These are phyloP conservation scores for Macropus fuliginosus DNA, from an alignment of 2,797 vertebrate genomes.

Conservation along the genomic window DNA sequence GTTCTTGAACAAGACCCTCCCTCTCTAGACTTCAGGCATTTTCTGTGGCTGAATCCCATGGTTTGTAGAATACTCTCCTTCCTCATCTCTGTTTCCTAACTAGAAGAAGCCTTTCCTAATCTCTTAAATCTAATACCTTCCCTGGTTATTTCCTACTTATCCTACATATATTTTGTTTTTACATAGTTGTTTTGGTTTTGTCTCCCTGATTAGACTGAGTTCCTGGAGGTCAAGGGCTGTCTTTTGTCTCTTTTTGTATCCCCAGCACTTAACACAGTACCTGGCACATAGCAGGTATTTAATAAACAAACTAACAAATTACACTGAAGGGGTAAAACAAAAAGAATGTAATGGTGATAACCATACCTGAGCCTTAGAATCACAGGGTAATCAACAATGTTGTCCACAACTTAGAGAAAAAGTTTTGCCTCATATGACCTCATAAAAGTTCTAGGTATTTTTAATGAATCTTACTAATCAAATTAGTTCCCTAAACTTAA, in stretches of 20 bases:
- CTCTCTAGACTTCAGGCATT: not conserved
- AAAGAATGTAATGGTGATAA: constrained; percentile 38
- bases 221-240: not conserved
- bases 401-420: constrained; percentile 42
- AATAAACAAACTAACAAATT: not conserved
- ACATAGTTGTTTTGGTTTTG: not conserved
- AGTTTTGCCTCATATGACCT: constrained; percentile 21
- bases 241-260: not conserved
- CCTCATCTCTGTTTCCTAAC: not conserved
- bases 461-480: constrained; percentile 41
- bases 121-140: not conserved
- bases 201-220: not conserved
- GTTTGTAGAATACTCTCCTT: not conserved
- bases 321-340: not conserved
- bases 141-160: not conserved
- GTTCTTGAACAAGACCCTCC: not conserved
- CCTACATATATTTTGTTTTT: not conserved
- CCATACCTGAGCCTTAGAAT: constrained; percentile 12
- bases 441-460: not conserved
- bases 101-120: not conserved
- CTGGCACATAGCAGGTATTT: not conserved
- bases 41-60: not conserved
- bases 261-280: not conserved
- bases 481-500: constrained; percentile 34
- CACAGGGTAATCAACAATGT: not conserved